These are phyloP conservation scores for Drosophila repleta DNA, from an alignment of 1,140 invertebrate species.

Conservation along the genomic window DNA sequence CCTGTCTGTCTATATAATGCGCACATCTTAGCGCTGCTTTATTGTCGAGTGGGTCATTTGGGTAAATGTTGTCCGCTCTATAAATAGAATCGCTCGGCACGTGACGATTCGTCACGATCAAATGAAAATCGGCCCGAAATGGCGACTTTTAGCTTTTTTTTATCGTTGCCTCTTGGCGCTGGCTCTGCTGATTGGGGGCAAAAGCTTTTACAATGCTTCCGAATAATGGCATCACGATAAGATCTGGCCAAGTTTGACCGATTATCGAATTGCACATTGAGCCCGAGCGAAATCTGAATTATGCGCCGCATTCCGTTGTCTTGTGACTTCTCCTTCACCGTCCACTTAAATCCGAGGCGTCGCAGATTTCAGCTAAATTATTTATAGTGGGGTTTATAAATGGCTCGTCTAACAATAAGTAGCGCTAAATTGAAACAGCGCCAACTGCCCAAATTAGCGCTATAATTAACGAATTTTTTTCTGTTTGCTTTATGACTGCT, in stretches of 20 bases:
- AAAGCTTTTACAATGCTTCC: slow-evolving; percentile 8
- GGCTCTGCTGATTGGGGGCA: slow-evolving; percentile 1
- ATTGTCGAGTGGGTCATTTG: slow-evolving; percentile 15
- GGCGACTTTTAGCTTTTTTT: background rate
- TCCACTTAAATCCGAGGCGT: slow-evolving; percentile 9
- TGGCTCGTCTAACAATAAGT: slow-evolving; percentile 66
- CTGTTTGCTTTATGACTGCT: slow-evolving; percentile 9
- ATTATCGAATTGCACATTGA: slow-evolving; percentile 12
- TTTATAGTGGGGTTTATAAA: slow-evolving; percentile 76
- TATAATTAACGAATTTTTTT: slow-evolving; percentile 68
- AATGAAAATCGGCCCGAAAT: background rate
- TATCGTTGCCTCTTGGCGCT: background rate
- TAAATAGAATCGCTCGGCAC: slow-evolving; percentile 64
- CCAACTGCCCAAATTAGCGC: slow-evolving; percentile 63
- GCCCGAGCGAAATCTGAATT: too few species aligned
- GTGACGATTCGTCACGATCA: slow-evolving; percentile 67
- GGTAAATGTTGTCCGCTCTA: slow-evolving; percentile 31
- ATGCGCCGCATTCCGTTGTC: background rate
- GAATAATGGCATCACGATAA: slow-evolving; percentile 14
- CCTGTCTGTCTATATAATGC: slow-evolving; percentile 27
- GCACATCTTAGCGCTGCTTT: slow-evolving; percentile 36
- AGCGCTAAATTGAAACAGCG: slow-evolving; percentile 67
- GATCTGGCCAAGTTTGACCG: slow-evolving; percentile 11
- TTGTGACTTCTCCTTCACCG: background rate
- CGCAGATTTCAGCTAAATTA: slow-evolving; percentile 68